These are phyloP conservation scores for Archaeoteleia sp. DNA, from an alignment of 2,888 invertebrate species.

Conservation along the genomic window DNA sequence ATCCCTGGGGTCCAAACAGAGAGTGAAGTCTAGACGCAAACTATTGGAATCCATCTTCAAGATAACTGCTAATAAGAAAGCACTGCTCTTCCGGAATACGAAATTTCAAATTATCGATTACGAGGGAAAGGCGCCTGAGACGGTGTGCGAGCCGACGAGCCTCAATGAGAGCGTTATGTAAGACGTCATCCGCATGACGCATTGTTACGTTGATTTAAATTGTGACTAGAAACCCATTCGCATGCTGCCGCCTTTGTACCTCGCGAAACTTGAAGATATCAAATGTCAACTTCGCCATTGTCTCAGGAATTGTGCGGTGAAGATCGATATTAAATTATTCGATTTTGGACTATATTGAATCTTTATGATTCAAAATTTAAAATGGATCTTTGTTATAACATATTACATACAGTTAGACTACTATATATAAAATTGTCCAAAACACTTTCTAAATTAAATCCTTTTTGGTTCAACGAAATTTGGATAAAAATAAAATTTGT, in stretches of 20 bases:
- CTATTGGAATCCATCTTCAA: constrained; percentile 20
- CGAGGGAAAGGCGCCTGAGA: neutral
- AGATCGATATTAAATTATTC: constrained; percentile 4
- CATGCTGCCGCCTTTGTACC: neutral
- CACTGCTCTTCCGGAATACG: constrained; percentile 30
- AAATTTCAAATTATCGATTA: constrained; percentile 36
- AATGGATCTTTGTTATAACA: too few relatives aligned
- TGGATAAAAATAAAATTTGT: too few relatives aligned
- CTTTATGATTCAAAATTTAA: constrained; percentile 1
- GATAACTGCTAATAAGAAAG: constrained; percentile 39
- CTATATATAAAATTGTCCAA: too few relatives aligned
- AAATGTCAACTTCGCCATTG: constrained; percentile 12
- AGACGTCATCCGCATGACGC: constrained; percentile 11
- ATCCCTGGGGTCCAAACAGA: constrained; percentile 5
- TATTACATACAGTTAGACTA: too few relatives aligned
- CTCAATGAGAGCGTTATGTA: constrained; percentile 4
- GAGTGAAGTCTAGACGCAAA: constrained; percentile 12
- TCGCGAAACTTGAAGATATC: constrained; percentile 8
- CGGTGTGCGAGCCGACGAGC: neutral
- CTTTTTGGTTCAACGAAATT: too few relatives aligned
- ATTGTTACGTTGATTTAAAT: constrained; percentile 6
- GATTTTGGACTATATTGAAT: constrained; percentile 5
- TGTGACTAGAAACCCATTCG: neutral
- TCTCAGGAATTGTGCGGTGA: neutral
- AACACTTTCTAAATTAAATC: too few relatives aligned